Evolutionary conservation across 2,113 vertebrate species (phyloP).

Genomic region (Poicephalus gulielmi): DNA sequence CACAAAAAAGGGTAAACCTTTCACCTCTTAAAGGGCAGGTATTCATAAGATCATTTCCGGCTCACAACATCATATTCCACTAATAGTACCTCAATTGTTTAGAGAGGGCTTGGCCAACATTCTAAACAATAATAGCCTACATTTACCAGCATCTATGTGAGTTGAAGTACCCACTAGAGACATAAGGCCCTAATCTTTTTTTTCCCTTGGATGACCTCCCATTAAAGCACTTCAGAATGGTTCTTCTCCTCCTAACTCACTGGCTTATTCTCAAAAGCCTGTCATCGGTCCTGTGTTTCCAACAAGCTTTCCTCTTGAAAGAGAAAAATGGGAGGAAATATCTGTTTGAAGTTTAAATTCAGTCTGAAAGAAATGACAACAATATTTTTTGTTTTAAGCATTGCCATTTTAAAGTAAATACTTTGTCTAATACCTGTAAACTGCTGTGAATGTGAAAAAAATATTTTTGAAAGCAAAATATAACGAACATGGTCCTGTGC

Average conservation of each 20-base stretch:
- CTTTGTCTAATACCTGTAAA: neutral
- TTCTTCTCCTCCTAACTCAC: conserved; percentile 24
- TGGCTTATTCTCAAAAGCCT: neutral
- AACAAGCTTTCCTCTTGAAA: neutral
- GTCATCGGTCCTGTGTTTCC: neutral
- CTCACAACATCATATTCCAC: neutral
- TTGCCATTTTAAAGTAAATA: neutral
- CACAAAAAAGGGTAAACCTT: neutral
- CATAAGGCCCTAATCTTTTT: neutral
- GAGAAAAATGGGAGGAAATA: neutral
- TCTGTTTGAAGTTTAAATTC: neutral
- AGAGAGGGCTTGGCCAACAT: neutral
- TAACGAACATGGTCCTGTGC: neutral
- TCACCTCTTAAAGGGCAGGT: neutral
- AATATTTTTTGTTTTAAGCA: neutral
- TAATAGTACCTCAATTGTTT: conserved; percentile 1
- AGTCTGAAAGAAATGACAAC: neutral
- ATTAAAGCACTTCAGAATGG: conserved; percentile 5
- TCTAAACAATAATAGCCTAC: neutral
- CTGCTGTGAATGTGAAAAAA: neutral
- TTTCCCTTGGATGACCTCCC: neutral
- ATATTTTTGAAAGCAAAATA: neutral
- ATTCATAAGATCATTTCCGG: neutral
- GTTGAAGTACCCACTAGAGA: conserved; percentile 1
- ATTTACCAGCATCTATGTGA: neutral